Evolutionary conservation across 2,797 vertebrate species (phyloP), one percentile per base, ranked within the genome.

Genomic region (Caiman crocodilus): DNA sequence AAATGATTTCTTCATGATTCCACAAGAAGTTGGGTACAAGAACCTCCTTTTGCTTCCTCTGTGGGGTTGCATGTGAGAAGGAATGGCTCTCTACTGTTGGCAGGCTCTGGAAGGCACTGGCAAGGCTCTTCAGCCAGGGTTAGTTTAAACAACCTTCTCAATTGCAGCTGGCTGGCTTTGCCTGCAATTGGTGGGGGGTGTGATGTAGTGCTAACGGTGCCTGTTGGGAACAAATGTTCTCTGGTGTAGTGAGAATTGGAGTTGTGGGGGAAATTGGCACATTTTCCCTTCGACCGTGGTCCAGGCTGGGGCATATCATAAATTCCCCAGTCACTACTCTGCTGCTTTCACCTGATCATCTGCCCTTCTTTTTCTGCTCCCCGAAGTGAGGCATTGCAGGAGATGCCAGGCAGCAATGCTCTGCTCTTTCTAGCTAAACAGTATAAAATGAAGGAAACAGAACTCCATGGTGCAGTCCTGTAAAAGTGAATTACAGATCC

Each of bases 401-500:
- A 58, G 18, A 58, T 59, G 25, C 64, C 1, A 69, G 73, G 74
- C 55, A 0, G 1, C 69, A 80, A 42, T 76, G 65, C 7, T 4
- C 28, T 13, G 28, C 60, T 76, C 3, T 5, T 67, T 17, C 59
- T 20, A 5, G 32, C 1, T 56, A 17, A 55, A 50, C 11, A 50
- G 6, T 15, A 63, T 28, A 28, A 28, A 63, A 63, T 63, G 61
- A 13, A 14, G 61, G 61, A 63, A 28, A 63, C 61, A 63, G 61
- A 63, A 15, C 61, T 26, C 25, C 15, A 63, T 7, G 7, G 25
- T 63, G 26, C 61, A 63, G 61, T 28, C 15, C 28, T 25, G 61
- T 7, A 11, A 63, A 13, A 63, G 3, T 15, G 0, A 0, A 8
- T 67, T 57, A 61, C 12, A 26, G 71, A 85, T 61, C 77, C 16